phyloP scores from a whole-genome alignment of 2,888 invertebrate species.

The Aelia acuminata region DNA sequence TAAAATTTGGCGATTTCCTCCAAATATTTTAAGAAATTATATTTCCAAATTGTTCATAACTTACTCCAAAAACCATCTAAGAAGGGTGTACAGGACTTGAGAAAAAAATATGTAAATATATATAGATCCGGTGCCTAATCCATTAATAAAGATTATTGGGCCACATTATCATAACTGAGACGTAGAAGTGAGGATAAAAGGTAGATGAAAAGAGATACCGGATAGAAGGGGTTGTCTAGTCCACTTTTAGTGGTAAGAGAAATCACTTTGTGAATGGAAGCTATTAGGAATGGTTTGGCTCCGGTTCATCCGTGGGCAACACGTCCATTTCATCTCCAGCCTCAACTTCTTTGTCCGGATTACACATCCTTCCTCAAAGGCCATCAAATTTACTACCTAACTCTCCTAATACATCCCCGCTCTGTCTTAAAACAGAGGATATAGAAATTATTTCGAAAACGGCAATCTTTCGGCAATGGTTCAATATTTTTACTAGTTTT shows the following conservation, averaged over 20 bases:
- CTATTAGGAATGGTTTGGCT: neutral
- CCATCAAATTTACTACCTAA: constrained; percentile 21
- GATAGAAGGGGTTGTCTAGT: neutral
- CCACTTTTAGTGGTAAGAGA: neutral
- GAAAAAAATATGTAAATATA: too few species aligned
- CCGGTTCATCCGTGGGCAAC: neutral
- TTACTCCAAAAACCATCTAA: too few species aligned
- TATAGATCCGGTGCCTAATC: too few species aligned
- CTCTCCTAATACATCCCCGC: too few species aligned
- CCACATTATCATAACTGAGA: neutral
- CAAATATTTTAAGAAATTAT: too few species aligned
- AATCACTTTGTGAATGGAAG: neutral
- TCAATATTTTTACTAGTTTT: too few species aligned
- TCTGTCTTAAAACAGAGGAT: neutral
- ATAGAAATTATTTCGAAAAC: neutral
- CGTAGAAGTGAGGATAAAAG: neutral
- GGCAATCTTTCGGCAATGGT: neutral
- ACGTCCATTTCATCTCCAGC: constrained; percentile 1
- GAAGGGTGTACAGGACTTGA: too few species aligned
- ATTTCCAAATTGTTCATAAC: too few species aligned
- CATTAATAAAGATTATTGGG: too few species aligned
- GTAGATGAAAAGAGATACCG: neutral
- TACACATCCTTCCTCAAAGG: neutral
- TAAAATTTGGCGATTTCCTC: too few species aligned
- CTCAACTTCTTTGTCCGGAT: neutral